Conservation (phyloP, 2,797 vertebrate genomes). For the Ispidina lecontei region DNA sequence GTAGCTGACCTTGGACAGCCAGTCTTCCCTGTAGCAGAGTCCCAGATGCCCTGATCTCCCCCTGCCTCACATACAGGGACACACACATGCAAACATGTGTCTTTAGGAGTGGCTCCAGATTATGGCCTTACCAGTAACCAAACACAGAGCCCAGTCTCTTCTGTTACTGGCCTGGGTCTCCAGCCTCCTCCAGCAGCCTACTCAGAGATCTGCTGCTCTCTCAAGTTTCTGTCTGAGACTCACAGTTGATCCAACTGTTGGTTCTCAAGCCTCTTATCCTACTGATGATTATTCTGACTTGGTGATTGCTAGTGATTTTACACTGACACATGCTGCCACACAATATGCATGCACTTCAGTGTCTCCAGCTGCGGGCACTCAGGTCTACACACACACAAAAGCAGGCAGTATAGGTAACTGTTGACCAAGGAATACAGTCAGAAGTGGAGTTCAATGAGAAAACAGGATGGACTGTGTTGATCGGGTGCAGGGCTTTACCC, state of each 20-base stretch:
- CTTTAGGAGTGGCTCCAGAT: not conserved
- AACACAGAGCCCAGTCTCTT: not conserved
- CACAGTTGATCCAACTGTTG: accelerated
- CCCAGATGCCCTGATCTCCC: not conserved
- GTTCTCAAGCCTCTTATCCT: not conserved
- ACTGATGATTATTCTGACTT: not conserved
- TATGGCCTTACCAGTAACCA: not conserved
- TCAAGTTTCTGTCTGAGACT: not conserved
- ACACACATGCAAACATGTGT: not conserved
- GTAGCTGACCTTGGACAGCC: not conserved
- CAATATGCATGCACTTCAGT: too few relatives aligned
- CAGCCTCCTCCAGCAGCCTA: not conserved
- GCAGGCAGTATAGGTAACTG: not conserved
- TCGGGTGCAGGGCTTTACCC: not conserved
- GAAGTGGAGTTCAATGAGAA: not conserved
- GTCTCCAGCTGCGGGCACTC: not conserved
- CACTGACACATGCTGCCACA: not conserved
- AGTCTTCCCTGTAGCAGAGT: not conserved
- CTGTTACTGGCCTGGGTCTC: not conserved
- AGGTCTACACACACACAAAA: not conserved
- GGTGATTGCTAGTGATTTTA: not conserved
- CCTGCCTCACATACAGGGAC: not conserved
- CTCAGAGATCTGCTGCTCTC: not conserved
- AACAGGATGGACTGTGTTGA: not conserved
- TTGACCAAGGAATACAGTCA: not conserved